Evolutionary conservation across 1,140 invertebrate species (phyloP).

Genomic region (Danaus melanippus): DNA sequence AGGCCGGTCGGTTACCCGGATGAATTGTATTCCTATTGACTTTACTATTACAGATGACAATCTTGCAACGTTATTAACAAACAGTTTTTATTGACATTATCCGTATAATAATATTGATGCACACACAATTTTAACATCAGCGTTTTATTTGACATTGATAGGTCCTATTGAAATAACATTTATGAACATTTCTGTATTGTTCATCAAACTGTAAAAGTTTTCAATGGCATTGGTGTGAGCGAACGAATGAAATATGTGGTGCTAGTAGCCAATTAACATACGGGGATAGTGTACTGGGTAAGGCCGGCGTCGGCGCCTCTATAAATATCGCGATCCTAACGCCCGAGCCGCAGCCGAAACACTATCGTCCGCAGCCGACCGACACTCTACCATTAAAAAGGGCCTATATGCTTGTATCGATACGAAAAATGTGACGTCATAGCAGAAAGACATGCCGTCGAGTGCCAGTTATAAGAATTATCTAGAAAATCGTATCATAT

Average conservation of each 20-base stretch:
- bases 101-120: too few species aligned
- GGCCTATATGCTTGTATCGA: conserved; percentile 28
- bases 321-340: conserved; percentile 52
- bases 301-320: conserved; percentile 62
- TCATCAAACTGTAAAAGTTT: conserved; percentile 3
- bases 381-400: conserved; percentile 35
- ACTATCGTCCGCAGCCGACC: conserved; percentile 34
- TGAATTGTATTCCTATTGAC: conserved; percentile 11
- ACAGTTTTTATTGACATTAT: too few species aligned
- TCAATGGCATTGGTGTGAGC: conserved; percentile 57
- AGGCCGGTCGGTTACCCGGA: conserved; percentile 26
- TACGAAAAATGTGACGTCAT: conserved; percentile 40
- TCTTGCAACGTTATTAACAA: too few species aligned
- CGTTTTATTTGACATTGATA: too few species aligned
- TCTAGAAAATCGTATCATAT: too few species aligned
- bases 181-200: too few species aligned
- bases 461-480: too few species aligned
- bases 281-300: conserved; percentile 40
- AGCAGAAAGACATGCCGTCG: conserved; percentile 6
- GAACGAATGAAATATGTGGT: conserved; percentile 59
- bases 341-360: conserved; percentile 28
- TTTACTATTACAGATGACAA: too few species aligned
- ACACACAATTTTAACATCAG: too few species aligned
- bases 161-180: too few species aligned
- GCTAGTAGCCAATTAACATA: conserved; percentile 66